Conservation (phyloP, 30 jellyfish, hydroid and myxozoan species). For the Morbakka virulenta region DNA sequence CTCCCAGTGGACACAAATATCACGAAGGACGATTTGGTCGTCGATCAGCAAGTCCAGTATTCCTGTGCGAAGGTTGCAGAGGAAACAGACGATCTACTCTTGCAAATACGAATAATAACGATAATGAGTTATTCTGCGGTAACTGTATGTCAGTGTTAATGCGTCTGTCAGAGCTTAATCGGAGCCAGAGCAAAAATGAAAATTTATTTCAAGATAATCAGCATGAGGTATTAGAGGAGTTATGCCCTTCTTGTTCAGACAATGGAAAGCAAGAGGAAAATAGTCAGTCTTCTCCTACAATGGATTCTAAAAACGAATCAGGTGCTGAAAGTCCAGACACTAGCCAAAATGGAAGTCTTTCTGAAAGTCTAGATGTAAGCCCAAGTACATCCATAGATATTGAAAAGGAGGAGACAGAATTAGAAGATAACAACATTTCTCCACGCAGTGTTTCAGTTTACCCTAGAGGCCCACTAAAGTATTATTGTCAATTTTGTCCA, state of each 20-base stretch:
- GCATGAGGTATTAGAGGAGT: neutral
- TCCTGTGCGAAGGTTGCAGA: neutral
- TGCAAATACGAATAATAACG: neutral
- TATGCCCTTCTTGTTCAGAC: neutral
- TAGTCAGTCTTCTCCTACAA: neutral
- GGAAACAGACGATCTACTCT: neutral
- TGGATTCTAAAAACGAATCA: neutral
- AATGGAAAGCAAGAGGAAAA: neutral
- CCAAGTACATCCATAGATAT: neutral
- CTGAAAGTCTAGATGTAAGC: too few relatives aligned
- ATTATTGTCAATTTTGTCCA: conserved; percentile 53
- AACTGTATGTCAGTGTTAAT: neutral
- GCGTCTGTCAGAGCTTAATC: neutral
- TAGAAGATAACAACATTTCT: neutral
- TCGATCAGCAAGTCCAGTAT: neutral
- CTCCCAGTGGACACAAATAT: neutral
- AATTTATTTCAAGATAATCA: neutral
- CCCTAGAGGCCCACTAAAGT: neutral
- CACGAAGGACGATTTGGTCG: neutral
- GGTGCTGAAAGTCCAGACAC: neutral
- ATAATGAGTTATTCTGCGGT: neutral
- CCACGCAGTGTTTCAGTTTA: neutral
- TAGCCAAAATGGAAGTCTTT: neutral
- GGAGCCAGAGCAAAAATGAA: neutral
- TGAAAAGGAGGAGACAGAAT: neutral